Base-by-base conservation (phyloP, 2,113 vertebrate species). In the Erpornis zantholeuca region DNA sequence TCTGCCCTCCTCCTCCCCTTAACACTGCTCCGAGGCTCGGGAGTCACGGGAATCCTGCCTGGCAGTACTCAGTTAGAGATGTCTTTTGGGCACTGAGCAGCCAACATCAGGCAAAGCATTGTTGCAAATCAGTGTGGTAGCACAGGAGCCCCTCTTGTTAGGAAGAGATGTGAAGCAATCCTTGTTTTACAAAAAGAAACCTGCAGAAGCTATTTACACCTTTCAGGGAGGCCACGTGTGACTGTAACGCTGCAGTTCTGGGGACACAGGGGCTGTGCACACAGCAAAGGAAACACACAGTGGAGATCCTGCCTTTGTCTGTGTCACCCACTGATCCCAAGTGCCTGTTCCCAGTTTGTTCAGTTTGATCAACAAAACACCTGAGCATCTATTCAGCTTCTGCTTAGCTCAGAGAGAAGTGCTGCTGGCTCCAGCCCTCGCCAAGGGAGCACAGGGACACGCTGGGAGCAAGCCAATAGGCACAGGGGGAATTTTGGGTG, bases 391-490 rank as follows among this genome's bases (percentile, higher is more conserved):
- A 35, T 31, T 82, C 49, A 38, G 5, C 20, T 84, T 76, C n/a
- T 24, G 36, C 73, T 17, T 57, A 25, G n/a, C 47, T 82, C 15
- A 5, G 60, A 85, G 64, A 25, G 3, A 6, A n/a, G 10, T 6
- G 59, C 38, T 4, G 6, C 21, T 69, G 75, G 80, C n/a, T 49
- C 22, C 22, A 77, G 31, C 49, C 25, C 40, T 60, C 0, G 0
- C 35, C 40, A 7, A 10, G 19, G 33, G 42, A 76, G 38, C 35
- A 23, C 17, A 7, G 63, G 3, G 4, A 18, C 35, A 7, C 7
- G 0, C 12, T 1, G 5, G 10, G 25, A 36, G 31, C 22, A 75
- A 82, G 27, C 5, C 70, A 22, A 2, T 1, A 12, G 28, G 15
- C 15, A 36, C 0, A 5, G 7, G 10, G 31, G 36, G 21, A 15